Percentiles rank a stretch among this genome's conserved stretches.
phyloP scores from a whole-genome alignment of 2,888 invertebrate genomes.

The Neocrepidodera transversa region DNA sequence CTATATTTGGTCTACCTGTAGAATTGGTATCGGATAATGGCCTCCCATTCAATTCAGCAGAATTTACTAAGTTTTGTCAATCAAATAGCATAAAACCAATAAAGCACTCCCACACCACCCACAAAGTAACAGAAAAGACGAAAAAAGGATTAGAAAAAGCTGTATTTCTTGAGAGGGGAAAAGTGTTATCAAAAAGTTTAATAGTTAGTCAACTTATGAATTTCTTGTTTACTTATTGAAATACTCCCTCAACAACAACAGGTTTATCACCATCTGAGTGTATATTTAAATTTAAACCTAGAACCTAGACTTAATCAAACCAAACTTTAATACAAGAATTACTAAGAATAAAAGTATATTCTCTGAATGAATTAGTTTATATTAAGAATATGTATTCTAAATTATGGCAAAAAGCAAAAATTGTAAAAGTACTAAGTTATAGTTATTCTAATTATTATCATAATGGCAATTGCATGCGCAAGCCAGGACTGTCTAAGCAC shows the following conservation, averaged over 20 bases:
- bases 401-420: constrained; percentile 18
- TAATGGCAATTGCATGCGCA: no score
- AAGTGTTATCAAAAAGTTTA: background rate
- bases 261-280: constrained; percentile 10
- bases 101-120: constrained; percentile 37
- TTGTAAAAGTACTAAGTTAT: constrained; percentile 16
- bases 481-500: no score
- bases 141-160: constrained; percentile 31
- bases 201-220: background rate
- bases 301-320: constrained; percentile 31
- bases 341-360: background rate
- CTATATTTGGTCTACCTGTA: constrained; percentile 33
- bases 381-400: constrained; percentile 10
- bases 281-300: constrained; percentile 24
- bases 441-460: no score
- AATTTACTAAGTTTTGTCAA: constrained; percentile 39
- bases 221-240: background rate
- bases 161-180: background rate
- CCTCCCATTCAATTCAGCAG: constrained; percentile 35
- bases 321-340: background rate
- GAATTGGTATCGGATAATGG: constrained; percentile 39
- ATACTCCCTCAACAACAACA: constrained; percentile 11
- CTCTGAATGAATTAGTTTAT: constrained; percentile 18
- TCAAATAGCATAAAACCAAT: constrained; percentile 40
- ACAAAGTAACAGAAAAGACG: constrained; percentile 39